These are phyloP conservation scores for Pogonomyrmex barbatus DNA, from an alignment of 1,140 invertebrate genomes.

Conservation along the genomic window DNA sequence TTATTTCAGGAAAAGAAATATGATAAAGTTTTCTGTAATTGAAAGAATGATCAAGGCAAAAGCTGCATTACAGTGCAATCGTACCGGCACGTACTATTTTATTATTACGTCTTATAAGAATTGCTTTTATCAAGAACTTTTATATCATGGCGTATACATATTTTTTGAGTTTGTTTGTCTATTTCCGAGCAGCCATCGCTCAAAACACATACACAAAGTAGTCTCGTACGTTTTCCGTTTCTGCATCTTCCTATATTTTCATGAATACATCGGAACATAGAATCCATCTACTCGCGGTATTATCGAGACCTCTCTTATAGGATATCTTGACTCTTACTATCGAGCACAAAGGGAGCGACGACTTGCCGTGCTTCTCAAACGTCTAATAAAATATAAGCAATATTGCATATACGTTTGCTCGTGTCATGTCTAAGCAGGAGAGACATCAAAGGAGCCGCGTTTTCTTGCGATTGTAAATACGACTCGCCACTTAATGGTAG, in stretches of 20 bases:
- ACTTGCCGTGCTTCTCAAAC: slow-evolving; percentile 1
- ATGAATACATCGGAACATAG: slow-evolving; percentile 24
- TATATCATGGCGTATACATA: not conserved
- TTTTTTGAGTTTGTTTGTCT: not conserved
- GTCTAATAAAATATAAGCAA: slow-evolving; percentile 14
- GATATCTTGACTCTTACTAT: slow-evolving; percentile 68
- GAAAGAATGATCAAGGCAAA: not conserved
- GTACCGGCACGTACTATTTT: not conserved
- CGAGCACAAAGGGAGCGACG: slow-evolving; percentile 13
- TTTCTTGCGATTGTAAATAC: not conserved
- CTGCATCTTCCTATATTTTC: slow-evolving; percentile 2
- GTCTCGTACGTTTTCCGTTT: slow-evolving; percentile 7
- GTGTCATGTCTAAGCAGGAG: not conserved
- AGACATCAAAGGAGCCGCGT: not conserved
- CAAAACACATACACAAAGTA: slow-evolving; percentile 6
- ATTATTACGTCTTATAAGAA: slow-evolving; percentile 27
- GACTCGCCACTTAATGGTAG: not conserved
- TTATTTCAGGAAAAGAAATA: not conserved
- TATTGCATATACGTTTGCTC: slow-evolving; percentile 14
- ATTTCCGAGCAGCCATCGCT: not conserved
- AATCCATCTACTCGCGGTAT: slow-evolving; percentile 66
- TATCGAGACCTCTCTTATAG: slow-evolving; percentile 73
- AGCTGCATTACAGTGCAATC: not conserved
- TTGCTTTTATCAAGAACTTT: not conserved
- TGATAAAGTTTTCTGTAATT: not conserved